Base-by-base conservation (phyloP, 2,888 invertebrate genomes). In the Agrochola litura region DNA sequence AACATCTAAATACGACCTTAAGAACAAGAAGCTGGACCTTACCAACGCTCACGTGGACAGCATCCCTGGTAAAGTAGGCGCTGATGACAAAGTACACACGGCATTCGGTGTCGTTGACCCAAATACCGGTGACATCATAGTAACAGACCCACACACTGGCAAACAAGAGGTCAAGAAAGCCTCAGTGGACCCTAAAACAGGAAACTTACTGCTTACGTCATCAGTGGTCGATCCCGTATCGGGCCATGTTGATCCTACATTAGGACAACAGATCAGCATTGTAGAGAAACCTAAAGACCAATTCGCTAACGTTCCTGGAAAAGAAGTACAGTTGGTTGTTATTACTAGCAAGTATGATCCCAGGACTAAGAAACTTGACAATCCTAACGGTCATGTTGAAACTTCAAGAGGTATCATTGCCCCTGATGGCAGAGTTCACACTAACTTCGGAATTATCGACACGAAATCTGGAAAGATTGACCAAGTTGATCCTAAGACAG, bases 131-230 rank as follows among this genome's bases (percentile, higher is more conserved):
- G 96, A 97, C 19, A 95, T 97, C 54, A 94, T 97, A 70, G 93
- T 97, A 0, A 94, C 96, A 22, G 97, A 97, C 82, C 97, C 97
- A 49, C 92, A 95, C 61, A 97, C 97, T 0, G 97, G 97, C 43
- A 97, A 97, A 89, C 97, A 96, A 68, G 97, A 97, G 82, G 90
- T 97, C 9, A 97, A 97, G 88, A 97, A 97, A 91, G 97, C 98
- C n/a, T 94, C 97, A 81, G 95, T 97, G 73, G 97, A 98, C 92
- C 96, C 97, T 0, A 97, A 97, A 90, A 97, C 97, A 0, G 97
- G 97, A 65, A 97, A 97, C 89, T 87, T 97, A 54, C 94, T 97
- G 73, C 90, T 96, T 22, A 94, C 94, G 25, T 96, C 97, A 75
- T 96, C 96, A 3, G 97, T 96, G n/a, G 92, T 95, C 9, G 97